phyloP scores from a whole-genome alignment of 1,140 invertebrate genomes.

The Sinonovacula constricta region DNA sequence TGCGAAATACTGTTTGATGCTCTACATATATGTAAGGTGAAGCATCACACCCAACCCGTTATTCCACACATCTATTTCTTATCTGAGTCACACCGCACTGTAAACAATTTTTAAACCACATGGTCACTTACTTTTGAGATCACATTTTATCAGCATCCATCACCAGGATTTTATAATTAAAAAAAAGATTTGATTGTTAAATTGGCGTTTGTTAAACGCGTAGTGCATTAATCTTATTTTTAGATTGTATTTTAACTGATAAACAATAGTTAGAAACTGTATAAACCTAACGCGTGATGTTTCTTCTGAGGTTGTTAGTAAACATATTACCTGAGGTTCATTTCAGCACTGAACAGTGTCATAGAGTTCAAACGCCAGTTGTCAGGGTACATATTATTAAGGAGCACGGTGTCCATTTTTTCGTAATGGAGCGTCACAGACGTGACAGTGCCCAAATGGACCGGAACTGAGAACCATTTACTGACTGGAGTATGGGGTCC shows the following conservation, averaged over 20 bases:
- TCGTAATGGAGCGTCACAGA: constrained; percentile 32
- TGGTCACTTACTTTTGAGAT: too few species aligned
- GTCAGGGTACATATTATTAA: constrained; percentile 26
- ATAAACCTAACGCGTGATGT: too few species aligned
- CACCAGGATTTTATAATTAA: too few species aligned
- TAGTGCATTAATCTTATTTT: not conserved
- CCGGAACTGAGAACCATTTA: constrained; percentile 7
- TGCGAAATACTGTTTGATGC: too few species aligned
- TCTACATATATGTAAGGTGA: too few species aligned
- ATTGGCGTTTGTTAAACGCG: not conserved
- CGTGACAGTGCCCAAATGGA: constrained; percentile 1
- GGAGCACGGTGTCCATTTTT: constrained; percentile 12
- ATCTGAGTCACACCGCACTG: too few species aligned
- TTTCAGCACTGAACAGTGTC: constrained; percentile 16
- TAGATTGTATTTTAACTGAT: not conserved
- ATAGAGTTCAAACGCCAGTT: constrained; percentile 40
- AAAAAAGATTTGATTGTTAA: too few species aligned
- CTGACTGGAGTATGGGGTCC: not conserved
- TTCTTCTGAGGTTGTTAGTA: too few species aligned
- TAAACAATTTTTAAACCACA: too few species aligned
- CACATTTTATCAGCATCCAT: too few species aligned
- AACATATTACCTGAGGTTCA: constrained; percentile 35
- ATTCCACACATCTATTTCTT: too few species aligned
- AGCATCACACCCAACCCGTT: too few species aligned
- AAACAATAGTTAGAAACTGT: not conserved